phyloP scores from a whole-genome alignment of 2,113 vertebrate species.

The Himantopus leucocephalus region DNA sequence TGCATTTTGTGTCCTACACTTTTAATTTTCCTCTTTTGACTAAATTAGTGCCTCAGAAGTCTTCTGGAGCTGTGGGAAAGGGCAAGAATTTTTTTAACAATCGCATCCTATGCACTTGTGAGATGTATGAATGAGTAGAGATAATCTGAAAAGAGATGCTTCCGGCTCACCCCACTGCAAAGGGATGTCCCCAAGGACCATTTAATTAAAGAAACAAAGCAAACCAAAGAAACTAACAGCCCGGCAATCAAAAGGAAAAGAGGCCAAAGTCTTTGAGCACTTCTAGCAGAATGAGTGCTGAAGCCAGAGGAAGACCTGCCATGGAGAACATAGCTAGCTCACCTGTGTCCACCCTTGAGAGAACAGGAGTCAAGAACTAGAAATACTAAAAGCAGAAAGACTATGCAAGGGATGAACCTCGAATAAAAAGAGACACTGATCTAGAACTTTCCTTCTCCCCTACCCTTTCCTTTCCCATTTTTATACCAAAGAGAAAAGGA shows the following conservation, averaged over 20 bases:
- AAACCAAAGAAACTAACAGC: not conserved
- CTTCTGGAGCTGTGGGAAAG: not conserved
- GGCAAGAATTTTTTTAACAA: not conserved
- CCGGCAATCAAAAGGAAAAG: not conserved
- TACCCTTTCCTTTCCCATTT: not conserved
- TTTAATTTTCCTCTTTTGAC: not conserved
- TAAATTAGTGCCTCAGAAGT: not conserved
- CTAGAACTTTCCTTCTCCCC: not conserved
- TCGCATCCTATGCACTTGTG: not conserved
- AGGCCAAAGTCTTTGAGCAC: not conserved
- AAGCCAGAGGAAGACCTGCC: not conserved
- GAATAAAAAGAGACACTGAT: not conserved
- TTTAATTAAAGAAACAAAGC: not conserved
- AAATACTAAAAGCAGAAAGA: not conserved
- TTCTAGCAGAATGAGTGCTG: not conserved
- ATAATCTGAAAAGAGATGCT: not conserved
- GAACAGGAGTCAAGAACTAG: not conserved
- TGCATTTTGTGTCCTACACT: not conserved
- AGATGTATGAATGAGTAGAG: not conserved
- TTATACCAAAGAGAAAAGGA: not conserved
- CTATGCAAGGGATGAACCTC: not conserved
- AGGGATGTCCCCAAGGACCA: not conserved
- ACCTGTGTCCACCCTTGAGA: not conserved
- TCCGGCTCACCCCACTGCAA: accelerated
- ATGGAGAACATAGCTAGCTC: not conserved